These are phyloP conservation scores for Dipodomys merriami DNA, from an alignment of 2,113 vertebrate genomes.

Conservation along the genomic window DNA sequence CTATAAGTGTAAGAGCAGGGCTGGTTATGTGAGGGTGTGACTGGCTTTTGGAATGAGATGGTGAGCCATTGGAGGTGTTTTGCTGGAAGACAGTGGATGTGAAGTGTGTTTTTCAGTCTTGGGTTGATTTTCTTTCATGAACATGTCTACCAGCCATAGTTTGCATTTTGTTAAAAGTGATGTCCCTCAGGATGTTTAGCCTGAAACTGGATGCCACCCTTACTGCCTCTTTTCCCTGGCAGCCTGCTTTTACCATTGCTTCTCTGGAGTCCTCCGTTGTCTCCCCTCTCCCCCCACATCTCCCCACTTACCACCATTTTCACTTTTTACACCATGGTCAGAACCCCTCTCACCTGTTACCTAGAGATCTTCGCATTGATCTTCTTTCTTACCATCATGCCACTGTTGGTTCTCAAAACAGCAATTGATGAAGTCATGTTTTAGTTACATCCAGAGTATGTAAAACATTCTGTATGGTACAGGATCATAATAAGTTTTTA, in stretches of 20 bases:
- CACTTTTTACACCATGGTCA: not conserved
- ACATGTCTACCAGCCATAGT: no score
- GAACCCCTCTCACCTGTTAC: not conserved
- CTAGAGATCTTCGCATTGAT: not conserved
- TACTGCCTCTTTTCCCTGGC: not conserved
- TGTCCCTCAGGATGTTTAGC: not conserved
- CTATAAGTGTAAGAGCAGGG: not conserved
- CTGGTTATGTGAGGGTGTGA: not conserved
- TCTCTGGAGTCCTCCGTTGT: not conserved
- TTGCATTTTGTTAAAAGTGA: not conserved
- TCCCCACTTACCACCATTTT: not conserved
- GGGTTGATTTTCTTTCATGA: not conserved
- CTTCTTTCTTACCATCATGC: not conserved
- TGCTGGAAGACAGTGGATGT: not conserved
- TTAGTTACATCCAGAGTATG: not conserved
- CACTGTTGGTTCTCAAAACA: not conserved
- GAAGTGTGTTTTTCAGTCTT: not conserved
- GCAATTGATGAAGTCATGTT: accelerated
- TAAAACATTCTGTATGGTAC: not conserved
- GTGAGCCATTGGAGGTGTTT: not conserved
- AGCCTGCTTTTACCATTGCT: accelerated
- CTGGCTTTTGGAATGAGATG: not conserved
- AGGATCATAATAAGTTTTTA: not conserved
- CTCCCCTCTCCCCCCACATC: no score
- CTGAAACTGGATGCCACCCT: not conserved